Evolutionary conservation across 2,888 invertebrate genomes (phyloP).

Genomic region (Clanis bilineata): DNA sequence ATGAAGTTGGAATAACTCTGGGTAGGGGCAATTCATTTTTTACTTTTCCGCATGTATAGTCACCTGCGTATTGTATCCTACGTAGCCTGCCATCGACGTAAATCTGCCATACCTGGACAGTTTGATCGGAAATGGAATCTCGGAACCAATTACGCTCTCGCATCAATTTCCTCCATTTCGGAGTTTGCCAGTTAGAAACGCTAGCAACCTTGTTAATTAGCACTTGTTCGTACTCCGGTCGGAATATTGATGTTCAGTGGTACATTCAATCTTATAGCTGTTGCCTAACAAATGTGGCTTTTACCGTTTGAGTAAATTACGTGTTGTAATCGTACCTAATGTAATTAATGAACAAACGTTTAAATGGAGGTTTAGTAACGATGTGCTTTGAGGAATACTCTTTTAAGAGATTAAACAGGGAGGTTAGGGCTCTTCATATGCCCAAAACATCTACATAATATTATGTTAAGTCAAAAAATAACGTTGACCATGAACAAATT

Average conservation of each 20-base stretch:
- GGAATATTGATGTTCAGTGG: not conserved
- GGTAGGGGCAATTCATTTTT: no score
- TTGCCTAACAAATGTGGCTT: not conserved
- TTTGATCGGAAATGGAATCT: slow-evolving; percentile 3
- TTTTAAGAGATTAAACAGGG: not conserved
- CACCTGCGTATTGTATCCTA: no score
- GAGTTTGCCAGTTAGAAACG: not conserved
- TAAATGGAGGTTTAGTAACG: no score
- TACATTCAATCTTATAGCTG: not conserved
- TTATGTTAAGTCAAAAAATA: no score
- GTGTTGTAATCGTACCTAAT: no score
- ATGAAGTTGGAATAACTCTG: no score
- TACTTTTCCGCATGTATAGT: no score
- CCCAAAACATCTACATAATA: no score
- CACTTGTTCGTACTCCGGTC: slow-evolving; percentile 10
- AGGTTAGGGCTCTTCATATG: no score
- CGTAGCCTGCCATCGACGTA: not conserved
- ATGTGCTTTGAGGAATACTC: no score
- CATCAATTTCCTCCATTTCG: not conserved
- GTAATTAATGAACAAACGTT: no score
- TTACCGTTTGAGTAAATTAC: not conserved
- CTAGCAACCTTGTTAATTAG: slow-evolving; percentile 1
- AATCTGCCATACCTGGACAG: not conserved
- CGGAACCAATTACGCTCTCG: not conserved
- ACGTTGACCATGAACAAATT: no score